Evolutionary conservation across 1,140 invertebrate species (phyloP), one percentile per base, ranked within the genome.

Genomic region (Grapholita molesta): DNA sequence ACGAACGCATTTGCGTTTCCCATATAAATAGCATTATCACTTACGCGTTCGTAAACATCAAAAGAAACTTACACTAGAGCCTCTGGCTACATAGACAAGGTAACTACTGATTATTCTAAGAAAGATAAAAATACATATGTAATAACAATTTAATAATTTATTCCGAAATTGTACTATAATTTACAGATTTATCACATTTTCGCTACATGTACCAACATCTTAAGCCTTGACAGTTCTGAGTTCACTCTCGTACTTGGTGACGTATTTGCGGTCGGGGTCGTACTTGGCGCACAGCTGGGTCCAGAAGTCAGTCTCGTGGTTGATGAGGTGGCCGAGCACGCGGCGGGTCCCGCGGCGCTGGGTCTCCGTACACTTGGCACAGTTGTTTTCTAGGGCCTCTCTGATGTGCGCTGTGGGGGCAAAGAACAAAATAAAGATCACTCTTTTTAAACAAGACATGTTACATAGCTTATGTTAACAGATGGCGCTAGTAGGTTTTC

Each of bases 351-450:
- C 92, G 0, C 80, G 61, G 12, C 83, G 92, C 72, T 96, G 95
- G 25, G 91, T 92, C 0, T 93, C 87, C 5, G 92, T 94, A 70
- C 95, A 95, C 76, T 94, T 95, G 2, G 66, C 80, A 75, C 95
- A 96, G 6, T 93, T 92, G 18, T 94, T 94, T 74, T 93, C 89
- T 2, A 96, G 68, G 0, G 95, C 95, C 66, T 96, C 95, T 0
- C 92, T 93, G 12, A 96, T 89, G 18, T 88, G 86, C 23, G 83
- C 88, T 90, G 81, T 23, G 8, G 21, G 11, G 48, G 38, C 67
- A 48, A 69, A 35, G 33, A 21, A 15, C 0, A 38, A n/a, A 15
- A n/a, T 38, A n/a, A 38, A 38, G n/a, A 38, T 11, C 35, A 38
- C 0, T 32, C 32, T n/a, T n/a, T n/a, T n/a, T n/a, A n/a, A n/a